Percentiles rank a stretch among this genome's conserved stretches.
Evolutionary conservation across 2,888 invertebrate species (phyloP).

Genomic region (Ennomos quercinarius): DNA sequence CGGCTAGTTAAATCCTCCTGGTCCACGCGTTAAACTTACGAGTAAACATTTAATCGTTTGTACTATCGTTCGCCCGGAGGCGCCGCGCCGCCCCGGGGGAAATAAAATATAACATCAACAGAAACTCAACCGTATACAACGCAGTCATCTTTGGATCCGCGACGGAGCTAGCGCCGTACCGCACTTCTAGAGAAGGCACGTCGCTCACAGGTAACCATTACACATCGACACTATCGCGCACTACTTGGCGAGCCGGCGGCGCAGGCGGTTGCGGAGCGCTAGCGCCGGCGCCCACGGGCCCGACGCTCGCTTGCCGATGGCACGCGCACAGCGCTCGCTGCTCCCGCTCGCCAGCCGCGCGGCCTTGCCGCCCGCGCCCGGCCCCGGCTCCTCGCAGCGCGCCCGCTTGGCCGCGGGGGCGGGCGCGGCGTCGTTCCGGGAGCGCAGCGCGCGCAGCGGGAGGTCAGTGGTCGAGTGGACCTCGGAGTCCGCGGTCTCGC

Average conservation of each 20-base stretch:
- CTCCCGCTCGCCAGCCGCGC: conserved; percentile 43
- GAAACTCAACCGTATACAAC: conserved; percentile 71
- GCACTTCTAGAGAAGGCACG: too few species aligned
- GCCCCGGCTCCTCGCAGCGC: conserved; percentile 40
- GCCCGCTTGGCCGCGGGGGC: conserved; percentile 43
- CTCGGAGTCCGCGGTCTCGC: conserved; percentile 48
- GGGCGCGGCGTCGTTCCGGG: conserved; percentile 55
- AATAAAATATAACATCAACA: conserved; percentile 53
- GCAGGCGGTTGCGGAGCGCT: conserved; percentile 74
- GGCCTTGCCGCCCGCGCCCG: conserved; percentile 40
- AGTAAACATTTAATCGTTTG: conserved; percentile 77
- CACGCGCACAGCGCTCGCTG: conserved; percentile 53
- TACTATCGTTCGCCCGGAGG: conserved; percentile 68
- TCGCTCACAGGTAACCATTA: conserved; percentile 29
- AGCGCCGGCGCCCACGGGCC: conserved; percentile 76
- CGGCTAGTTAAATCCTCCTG: conserved; percentile 74
- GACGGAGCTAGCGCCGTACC: conserved; percentile 56
- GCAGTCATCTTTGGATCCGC: conserved; percentile 76
- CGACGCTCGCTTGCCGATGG: conserved; percentile 61
- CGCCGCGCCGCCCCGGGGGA: conserved; percentile 32
- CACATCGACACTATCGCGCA: conserved; percentile 24
- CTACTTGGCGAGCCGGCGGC: conserved; percentile 75
- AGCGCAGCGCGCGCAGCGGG: conserved; percentile 57
- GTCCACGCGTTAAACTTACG: conserved; percentile 79
- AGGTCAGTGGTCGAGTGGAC: conserved; percentile 44